These are phyloP conservation scores for Cygnus atratus DNA, from an alignment of 2,113 vertebrate species.

Conservation along the genomic window DNA sequence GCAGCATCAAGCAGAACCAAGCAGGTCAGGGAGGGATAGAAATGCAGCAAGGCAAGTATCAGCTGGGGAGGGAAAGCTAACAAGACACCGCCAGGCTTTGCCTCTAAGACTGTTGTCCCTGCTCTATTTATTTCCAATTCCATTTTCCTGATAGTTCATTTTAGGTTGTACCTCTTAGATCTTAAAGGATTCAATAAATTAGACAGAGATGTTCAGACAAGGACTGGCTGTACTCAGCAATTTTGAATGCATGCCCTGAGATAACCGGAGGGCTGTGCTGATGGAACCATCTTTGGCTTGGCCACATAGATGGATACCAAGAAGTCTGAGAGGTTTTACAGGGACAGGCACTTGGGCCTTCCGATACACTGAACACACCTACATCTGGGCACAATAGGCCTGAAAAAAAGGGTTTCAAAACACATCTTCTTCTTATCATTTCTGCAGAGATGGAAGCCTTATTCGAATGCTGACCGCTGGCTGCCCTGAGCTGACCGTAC, in stretches of 20 bases:
- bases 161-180: not conserved
- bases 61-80: not conserved
- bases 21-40: not conserved
- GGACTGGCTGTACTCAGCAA: not conserved
- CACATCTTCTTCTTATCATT: accelerated
- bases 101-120: not conserved
- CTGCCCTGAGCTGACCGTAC: not conserved
- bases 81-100: not conserved
- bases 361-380: not conserved
- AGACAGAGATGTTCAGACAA: not conserved
- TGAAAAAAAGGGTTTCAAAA: not conserved
- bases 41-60: not conserved
- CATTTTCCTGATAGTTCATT: not conserved
- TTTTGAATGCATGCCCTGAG: not conserved
- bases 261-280: not conserved
- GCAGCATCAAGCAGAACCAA: not conserved
- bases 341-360: not conserved
- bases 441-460: not conserved
- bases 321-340: not conserved
- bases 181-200: not conserved
- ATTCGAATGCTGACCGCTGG: not conserved
- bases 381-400: not conserved
- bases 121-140: not conserved
- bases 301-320: not conserved
- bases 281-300: not conserved